These are phyloP conservation scores for Lota lota DNA, from an alignment of 2,113 vertebrate genomes.

Conservation along the genomic window DNA sequence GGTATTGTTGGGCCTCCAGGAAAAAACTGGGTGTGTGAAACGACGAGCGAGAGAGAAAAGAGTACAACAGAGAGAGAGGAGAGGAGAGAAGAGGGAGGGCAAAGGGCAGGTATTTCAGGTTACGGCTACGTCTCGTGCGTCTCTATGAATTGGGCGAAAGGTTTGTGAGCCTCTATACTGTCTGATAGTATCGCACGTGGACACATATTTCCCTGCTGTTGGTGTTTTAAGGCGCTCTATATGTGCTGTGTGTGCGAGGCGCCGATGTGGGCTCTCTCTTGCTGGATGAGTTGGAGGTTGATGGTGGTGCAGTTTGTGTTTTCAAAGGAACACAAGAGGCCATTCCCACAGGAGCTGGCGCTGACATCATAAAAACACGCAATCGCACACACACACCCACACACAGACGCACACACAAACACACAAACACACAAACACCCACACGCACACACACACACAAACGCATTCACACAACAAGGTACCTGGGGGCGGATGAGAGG, in stretches of 20 bases:
- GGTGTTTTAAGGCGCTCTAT: no score
- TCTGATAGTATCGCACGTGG: no score
- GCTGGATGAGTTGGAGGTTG: conserved; percentile 40
- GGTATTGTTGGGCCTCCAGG: conserved; percentile 36
- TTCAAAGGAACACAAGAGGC: conserved; percentile 58
- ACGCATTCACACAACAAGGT: background rate
- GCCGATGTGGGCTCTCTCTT: no score
- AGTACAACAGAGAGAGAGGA: conserved; percentile 13
- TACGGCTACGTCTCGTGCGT: conserved; percentile 14
- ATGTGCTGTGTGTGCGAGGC: no score
- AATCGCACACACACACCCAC: conserved; percentile 42
- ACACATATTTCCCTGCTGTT: no score
- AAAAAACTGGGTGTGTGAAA: conserved; percentile 52
- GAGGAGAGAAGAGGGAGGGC: conserved; percentile 44
- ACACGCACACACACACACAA: background rate
- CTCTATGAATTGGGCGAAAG: conserved; percentile 32
- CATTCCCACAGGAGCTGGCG: conserved; percentile 70
- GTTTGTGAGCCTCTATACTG: conserved; percentile 20
- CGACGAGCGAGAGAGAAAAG: conserved; percentile 30
- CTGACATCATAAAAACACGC: conserved; percentile 71
- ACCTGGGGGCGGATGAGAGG: conserved; percentile 37
- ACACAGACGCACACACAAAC: background rate
- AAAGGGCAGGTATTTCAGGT: conserved; percentile 69
- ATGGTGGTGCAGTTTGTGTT: conserved; percentile 44
- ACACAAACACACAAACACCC: background rate